Percentiles rank a stretch among this genome's conserved stretches.
Evolutionary conservation across 2,888 invertebrate species (phyloP).

Genomic region (Plagodis dolabraria): DNA sequence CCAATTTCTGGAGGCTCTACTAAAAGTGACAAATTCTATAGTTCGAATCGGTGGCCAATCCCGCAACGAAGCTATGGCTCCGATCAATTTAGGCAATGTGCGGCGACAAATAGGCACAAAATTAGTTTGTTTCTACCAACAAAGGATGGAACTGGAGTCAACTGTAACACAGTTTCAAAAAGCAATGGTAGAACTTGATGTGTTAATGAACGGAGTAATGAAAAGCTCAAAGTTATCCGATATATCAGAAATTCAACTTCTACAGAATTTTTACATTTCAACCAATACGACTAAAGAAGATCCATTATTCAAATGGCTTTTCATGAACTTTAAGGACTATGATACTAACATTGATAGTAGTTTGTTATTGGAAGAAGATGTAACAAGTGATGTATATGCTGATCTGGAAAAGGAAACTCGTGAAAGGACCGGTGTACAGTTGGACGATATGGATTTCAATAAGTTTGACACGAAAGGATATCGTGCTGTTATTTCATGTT

Average conservation of each 20-base stretch:
- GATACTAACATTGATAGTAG: conserved; percentile 19
- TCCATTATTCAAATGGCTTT: conserved; percentile 60
- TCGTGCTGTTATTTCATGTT: conserved; percentile 39
- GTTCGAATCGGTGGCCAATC: conserved; percentile 89
- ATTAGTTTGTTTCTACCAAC: conserved; percentile 41
- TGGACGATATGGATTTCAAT: conserved; percentile 47
- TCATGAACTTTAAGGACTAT: conserved; percentile 46
- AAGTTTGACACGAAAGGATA: conserved; percentile 13
- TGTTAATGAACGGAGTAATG: conserved; percentile 54
- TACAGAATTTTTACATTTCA: conserved; percentile 41
- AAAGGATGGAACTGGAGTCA: conserved; percentile 46
- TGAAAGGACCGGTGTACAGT: conserved; percentile 45
- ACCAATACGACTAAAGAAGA: conserved; percentile 44
- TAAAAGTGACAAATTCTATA: conserved; percentile 83
- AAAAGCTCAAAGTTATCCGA: conserved; percentile 37
- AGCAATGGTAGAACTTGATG: conserved; percentile 49
- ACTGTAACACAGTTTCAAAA: conserved; percentile 45
- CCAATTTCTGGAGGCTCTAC: conserved; percentile 90
- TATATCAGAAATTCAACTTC: conserved; percentile 38
- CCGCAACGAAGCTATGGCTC: conserved; percentile 74
- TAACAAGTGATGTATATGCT: conserved; percentile 27
- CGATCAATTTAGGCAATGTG: conserved; percentile 72
- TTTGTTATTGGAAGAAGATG: conserved; percentile 37
- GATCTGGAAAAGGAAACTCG: conserved; percentile 42
- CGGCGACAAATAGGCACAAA: conserved; percentile 35